Evolutionary conservation across 2,113 vertebrate species (phyloP), one percentile per base, ranked within the genome.

Genomic region (Paradoxurus hermaphroditus): DNA sequence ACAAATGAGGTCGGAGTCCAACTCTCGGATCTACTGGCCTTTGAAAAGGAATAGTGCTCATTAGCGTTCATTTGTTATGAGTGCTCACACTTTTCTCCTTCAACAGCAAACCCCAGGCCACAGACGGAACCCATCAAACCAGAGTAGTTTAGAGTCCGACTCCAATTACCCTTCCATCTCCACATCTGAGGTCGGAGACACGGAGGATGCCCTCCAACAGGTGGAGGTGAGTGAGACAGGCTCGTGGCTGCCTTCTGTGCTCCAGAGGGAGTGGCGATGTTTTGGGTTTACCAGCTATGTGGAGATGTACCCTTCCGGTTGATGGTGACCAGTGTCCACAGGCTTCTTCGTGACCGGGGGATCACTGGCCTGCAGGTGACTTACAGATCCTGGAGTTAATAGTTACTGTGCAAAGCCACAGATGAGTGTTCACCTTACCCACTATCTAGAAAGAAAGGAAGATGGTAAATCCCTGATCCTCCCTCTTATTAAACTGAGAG

Each of bases 61-160:
- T 31, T 44, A 87, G 12, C 12, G 21, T 46, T 10, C 31, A 15
- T 59, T 90, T 12, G 0, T 86, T 49, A 89, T 18, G 70, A 63
- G 15, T 41, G 79, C 21, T 82, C 65, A 31, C 29, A 0, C 73
- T 82, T 77, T 98, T 13, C 46, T 96, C 27, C 56, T 90, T 84
- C 2, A 83, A 90, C 97, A 99, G 98, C 99, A 99, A 67, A 46
- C 97, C 9, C 99, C 99, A 0, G 99, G 99, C 6, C 99, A 99
- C 98, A 98, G 98, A 72, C 99, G 99, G 95, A 99, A 98, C 95
- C 98, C 99, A 0, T 99, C 99, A 84, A 99, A 99, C 97, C 99
- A 99, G 97, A 99, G 99, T 98, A 99, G 99, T 96, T 97, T 99
- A 96, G 99, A 99, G 92, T 99, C 99, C 0, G 99, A 99, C 97